A percentile compares a stretch with the other conserved stretches of the same genome.
Conservation (phyloP, 2,888 invertebrate species). For the Brachypterus glaber region DNA sequence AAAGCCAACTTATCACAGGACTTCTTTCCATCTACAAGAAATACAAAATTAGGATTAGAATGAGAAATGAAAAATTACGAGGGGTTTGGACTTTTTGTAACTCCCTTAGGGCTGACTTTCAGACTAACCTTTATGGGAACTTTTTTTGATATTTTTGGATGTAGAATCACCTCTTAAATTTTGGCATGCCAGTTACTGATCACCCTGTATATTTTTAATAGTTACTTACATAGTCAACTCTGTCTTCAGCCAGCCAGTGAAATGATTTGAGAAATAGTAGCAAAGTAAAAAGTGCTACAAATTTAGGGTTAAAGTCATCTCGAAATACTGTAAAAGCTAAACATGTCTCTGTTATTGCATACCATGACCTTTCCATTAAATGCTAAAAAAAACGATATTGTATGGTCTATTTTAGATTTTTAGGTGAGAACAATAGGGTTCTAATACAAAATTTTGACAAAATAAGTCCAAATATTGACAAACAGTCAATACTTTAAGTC, state of each 20-base stretch:
- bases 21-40: slow-evolving; percentile 91
- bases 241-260: slow-evolving; percentile 98
- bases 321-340: slow-evolving; percentile 97
- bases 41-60: slow-evolving; percentile 2
- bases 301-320: slow-evolving; percentile 97
- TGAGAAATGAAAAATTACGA: neutral
- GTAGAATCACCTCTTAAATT: no score
- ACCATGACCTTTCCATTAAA: slow-evolving; percentile 96
- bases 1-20: slow-evolving; percentile 90
- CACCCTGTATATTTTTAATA: no score
- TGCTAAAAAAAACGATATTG: slow-evolving; percentile 59
- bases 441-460: no score
- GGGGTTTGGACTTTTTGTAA: neutral
- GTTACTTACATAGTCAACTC: slow-evolving; percentile 92
- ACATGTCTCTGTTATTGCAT: slow-evolving; percentile 99
- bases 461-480: no score
- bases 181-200: no score
- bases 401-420: no score
- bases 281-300: slow-evolving; percentile 94
- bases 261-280: slow-evolving; percentile 96
- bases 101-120: neutral
- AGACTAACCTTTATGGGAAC: neutral
- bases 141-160: no score
- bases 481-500: no score
- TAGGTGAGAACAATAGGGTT: no score